Conservation (phyloP, 64 coral and sea anemone species). For the Trachythela sp. region DNA sequence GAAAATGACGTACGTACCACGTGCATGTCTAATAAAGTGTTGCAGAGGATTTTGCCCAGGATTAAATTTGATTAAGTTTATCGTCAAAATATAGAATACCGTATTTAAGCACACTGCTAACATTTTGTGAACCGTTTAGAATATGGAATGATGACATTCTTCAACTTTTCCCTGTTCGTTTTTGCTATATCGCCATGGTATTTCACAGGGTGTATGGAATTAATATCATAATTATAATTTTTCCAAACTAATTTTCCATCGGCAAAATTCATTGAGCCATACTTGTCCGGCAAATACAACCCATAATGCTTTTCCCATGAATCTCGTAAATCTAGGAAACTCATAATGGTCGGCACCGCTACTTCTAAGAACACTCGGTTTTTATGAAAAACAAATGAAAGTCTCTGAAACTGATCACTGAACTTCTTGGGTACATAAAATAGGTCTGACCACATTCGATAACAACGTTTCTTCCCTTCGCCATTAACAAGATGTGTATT, state of each 20-base stretch:
- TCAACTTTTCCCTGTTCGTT: background rate
- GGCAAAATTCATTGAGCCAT: background rate
- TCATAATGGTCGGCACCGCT: background rate
- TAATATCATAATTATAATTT: background rate
- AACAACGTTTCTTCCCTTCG: background rate
- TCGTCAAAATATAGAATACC: no score
- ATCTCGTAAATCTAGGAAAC: background rate
- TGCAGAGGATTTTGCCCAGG: no score
- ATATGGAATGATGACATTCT: background rate
- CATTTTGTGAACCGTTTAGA: background rate
- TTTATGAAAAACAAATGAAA: background rate
- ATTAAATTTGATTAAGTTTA: no score
- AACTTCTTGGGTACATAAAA: background rate
- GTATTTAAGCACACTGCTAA: background rate
- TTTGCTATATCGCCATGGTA: background rate
- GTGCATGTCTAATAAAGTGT: no score
- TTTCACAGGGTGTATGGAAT: background rate
- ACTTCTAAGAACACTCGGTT: background rate
- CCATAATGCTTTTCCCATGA: background rate
- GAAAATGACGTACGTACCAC: no score
- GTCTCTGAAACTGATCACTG: background rate
- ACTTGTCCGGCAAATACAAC: background rate
- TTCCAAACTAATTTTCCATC: background rate
- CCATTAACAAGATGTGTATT: constrained; percentile 33
- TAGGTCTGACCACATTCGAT: background rate